Percentiles rank a stretch among this genome's conserved stretches.
Conservation (phyloP, 2,113 vertebrate genomes). For the Accipiter cooperii region DNA sequence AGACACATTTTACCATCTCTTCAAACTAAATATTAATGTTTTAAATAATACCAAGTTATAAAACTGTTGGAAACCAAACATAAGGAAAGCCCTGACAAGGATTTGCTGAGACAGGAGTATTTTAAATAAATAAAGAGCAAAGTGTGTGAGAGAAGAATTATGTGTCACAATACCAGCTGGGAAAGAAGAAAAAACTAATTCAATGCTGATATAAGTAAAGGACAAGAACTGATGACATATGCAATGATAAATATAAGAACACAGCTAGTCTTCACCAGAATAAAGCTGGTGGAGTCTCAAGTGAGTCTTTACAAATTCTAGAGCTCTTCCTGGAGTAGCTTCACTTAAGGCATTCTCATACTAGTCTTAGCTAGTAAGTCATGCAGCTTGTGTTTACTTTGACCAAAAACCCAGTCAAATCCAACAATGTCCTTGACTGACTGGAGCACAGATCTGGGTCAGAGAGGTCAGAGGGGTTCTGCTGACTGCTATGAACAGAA, state of each 20-base stretch:
- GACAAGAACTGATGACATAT: background rate
- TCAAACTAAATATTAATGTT: background rate
- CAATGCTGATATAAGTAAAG: background rate
- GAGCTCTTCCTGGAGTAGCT: background rate
- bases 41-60: background rate
- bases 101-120: background rate
- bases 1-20: background rate
- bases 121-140: conserved; percentile 8
- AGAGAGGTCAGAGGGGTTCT: background rate
- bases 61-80: background rate
- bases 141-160: background rate
- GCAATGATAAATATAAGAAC: background rate
- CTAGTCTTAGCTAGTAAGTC: background rate
- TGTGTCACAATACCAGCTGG: background rate
- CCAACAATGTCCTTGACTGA: background rate
- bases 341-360: background rate
- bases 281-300: background rate
- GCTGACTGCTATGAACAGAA: background rate
- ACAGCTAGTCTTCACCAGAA: background rate
- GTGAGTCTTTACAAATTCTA: background rate
- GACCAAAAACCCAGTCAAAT: background rate
- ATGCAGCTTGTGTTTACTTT: background rate
- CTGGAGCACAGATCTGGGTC: background rate
- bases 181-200: background rate
- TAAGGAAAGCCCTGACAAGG: background rate